phyloP scores from a whole-genome alignment of 2,797 vertebrate genomes.

The Spea hammondii region DNA sequence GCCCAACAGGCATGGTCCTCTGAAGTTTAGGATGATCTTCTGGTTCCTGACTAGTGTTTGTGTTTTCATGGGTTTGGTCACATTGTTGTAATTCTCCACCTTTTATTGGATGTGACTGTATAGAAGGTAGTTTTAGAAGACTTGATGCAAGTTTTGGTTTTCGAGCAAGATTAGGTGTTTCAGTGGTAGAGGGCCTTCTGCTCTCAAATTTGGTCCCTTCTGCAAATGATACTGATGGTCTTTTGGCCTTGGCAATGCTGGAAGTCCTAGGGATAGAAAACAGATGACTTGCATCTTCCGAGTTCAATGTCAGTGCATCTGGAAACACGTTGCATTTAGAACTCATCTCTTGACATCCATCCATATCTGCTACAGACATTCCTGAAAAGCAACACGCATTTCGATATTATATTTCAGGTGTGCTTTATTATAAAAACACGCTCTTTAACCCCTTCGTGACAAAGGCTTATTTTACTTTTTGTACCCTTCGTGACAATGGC shows the following conservation, averaged over 20 bases:
- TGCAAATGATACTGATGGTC: slow-evolving; percentile 94
- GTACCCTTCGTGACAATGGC: too few relatives aligned
- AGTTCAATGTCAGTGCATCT: slow-evolving; percentile 71
- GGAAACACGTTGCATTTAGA: slow-evolving; percentile 75
- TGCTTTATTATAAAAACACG: too few relatives aligned
- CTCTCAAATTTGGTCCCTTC: slow-evolving; percentile 93
- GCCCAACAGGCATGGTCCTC: slow-evolving; percentile 55
- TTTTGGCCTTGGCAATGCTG: slow-evolving; percentile 89
- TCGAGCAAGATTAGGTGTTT: slow-evolving; percentile 63
- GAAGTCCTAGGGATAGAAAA: slow-evolving; percentile 94
- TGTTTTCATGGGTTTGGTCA: slow-evolving; percentile 52
- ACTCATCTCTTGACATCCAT: slow-evolving; percentile 77
- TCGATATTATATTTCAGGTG: too few relatives aligned
- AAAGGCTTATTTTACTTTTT: too few relatives aligned
- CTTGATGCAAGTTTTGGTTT: slow-evolving; percentile 79
- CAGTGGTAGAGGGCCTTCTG: slow-evolving; percentile 68
- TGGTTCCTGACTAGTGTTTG: slow-evolving; percentile 54
- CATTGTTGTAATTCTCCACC: slow-evolving; percentile 54
- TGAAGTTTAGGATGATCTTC: slow-evolving; percentile 59
- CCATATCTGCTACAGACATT: slow-evolving; percentile 66
- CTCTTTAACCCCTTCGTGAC: too few relatives aligned
- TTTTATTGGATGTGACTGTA: slow-evolving; percentile 56
- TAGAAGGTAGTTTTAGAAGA: slow-evolving; percentile 67
- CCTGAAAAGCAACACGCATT: slow-evolving; percentile 60
- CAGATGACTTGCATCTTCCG: slow-evolving; percentile 78